Conservation (phyloP, 2,888 invertebrate species). For the Cacoxenus indagator region DNA sequence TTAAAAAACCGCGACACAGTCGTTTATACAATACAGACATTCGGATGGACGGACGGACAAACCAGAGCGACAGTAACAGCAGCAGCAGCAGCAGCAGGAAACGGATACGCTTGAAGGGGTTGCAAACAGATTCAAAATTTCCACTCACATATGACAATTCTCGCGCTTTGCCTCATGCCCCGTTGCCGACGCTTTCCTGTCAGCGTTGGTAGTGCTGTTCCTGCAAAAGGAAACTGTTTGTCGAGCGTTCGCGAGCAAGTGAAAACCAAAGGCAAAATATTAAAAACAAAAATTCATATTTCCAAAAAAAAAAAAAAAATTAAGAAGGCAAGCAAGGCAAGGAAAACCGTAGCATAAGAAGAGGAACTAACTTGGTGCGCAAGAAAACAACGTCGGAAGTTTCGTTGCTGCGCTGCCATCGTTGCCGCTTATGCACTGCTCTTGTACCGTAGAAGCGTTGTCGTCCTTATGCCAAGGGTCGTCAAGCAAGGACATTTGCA, state of each 20-base stretch:
- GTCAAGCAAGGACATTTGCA: constrained; percentile 70
- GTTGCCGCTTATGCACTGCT: constrained; percentile 3
- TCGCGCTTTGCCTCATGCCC: constrained; percentile 37
- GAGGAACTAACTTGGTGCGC: constrained; percentile 46
- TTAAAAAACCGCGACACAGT: constrained; percentile 45
- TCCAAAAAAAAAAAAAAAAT: constrained; percentile 29
- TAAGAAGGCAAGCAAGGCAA: not conserved
- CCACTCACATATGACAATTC: constrained; percentile 66
- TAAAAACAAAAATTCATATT: constrained; percentile 43
- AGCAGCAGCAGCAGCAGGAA: constrained; percentile 65
- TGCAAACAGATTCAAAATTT: constrained; percentile 66
- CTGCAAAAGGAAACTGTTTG: constrained; percentile 8
- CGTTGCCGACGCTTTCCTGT: not conserved
- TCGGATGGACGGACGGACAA: constrained; percentile 14
- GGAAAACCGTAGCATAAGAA: not conserved
- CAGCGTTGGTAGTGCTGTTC: too few species aligned
- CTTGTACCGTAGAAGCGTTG: constrained; percentile 50
- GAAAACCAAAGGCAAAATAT: constrained; percentile 40
- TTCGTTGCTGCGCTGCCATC: not conserved
- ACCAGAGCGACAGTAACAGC: constrained; percentile 46
- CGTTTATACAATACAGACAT: not conserved
- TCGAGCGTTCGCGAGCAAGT: constrained; percentile 1
- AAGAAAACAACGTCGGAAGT: not conserved
- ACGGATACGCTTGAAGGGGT: constrained; percentile 66
- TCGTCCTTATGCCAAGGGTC: constrained; percentile 71